These are phyloP conservation scores for Carlito syrichta DNA, from an alignment of 2,113 vertebrate species.

Conservation along the genomic window DNA sequence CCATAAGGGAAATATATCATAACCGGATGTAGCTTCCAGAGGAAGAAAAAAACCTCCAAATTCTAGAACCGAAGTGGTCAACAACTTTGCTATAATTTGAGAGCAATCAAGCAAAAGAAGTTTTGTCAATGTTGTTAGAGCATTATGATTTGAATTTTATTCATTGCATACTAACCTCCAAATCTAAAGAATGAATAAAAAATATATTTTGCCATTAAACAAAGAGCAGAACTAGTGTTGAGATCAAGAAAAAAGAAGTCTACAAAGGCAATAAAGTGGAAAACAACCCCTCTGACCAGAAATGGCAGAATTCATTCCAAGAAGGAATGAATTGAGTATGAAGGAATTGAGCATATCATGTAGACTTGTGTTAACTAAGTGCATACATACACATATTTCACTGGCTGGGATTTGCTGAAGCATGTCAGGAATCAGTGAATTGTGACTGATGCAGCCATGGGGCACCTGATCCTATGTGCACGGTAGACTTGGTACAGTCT, in stretches of 20 bases:
- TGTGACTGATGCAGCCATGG: background rate
- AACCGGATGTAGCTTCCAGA: background rate
- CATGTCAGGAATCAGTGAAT: background rate
- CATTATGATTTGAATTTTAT: background rate
- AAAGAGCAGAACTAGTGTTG: background rate
- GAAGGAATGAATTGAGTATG: background rate
- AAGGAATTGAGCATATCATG: background rate
- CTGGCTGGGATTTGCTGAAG: background rate
- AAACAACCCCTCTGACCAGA: background rate
- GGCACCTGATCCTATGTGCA: background rate
- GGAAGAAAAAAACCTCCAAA: background rate
- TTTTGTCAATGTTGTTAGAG: background rate
- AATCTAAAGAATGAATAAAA: background rate
- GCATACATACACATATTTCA: background rate
- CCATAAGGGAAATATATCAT: background rate
- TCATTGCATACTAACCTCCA: background rate
- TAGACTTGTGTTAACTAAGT: background rate
- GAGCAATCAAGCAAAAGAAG: background rate
- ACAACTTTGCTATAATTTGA: background rate
- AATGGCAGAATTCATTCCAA: background rate
- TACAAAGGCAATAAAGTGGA: background rate
- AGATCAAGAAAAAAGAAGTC: background rate
- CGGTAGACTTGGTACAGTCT: background rate
- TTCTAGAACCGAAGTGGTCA: slow-evolving; percentile 1
- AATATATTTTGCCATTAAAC: background rate